Conservation (phyloP, 2,113 vertebrate genomes). For the Ivindomyrus marchei region DNA sequence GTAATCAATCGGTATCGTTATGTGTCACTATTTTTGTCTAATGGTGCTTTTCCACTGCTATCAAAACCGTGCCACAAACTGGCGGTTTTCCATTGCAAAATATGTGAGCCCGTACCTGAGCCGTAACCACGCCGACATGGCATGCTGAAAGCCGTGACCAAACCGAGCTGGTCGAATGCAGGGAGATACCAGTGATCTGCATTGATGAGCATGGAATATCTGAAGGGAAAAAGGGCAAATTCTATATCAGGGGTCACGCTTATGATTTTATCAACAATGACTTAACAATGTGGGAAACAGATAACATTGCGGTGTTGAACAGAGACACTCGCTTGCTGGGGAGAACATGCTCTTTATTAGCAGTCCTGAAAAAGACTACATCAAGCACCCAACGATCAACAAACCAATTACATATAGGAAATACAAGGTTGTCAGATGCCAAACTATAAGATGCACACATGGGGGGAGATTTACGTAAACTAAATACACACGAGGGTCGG, state of each 20-base stretch:
- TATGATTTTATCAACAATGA: too few species aligned
- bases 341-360: too few species aligned
- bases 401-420: too few species aligned
- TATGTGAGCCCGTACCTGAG: not conserved
- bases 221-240: not conserved
- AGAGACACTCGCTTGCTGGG: too few species aligned
- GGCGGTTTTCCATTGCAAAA: not conserved
- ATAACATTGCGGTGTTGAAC: too few species aligned
- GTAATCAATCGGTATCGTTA: not conserved
- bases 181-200: not conserved
- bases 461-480: too few species aligned
- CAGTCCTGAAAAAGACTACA: too few species aligned
- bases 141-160: not conserved
- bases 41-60: not conserved
- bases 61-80: not conserved
- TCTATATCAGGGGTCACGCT: not conserved
- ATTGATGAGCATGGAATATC: not conserved
- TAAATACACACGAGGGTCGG: too few species aligned
- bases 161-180: not conserved
- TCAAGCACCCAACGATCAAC: too few species aligned
- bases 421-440: too few species aligned
- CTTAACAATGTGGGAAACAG: too few species aligned
- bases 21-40: not conserved
- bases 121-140: not conserved
- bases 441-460: too few species aligned